Evolutionary conservation across 1,140 invertebrate species (phyloP).

Genomic region (Zaprionus lachaisei): DNA sequence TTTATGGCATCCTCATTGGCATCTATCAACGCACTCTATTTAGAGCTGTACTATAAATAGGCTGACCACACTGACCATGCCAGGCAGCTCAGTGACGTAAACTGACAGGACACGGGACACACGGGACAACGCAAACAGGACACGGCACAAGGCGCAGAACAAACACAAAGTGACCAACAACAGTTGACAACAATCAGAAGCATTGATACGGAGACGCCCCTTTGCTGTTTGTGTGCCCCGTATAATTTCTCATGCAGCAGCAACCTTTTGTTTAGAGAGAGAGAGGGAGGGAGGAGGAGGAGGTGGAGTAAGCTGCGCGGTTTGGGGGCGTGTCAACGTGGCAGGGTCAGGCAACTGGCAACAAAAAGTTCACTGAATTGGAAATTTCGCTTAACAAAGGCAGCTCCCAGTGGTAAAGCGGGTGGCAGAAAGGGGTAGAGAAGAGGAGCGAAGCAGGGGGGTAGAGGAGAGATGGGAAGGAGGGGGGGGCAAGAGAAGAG

Average conservation of each 20-base stretch:
- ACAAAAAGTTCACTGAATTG: conserved; percentile 82
- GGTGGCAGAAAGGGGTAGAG: too few species aligned
- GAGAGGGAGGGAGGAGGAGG: background rate
- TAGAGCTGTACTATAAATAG: conserved; percentile 7
- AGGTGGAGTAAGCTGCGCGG: background rate
- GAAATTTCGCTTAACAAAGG: conserved; percentile 73
- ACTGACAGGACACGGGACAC: conserved; percentile 9
- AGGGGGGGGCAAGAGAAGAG: background rate
- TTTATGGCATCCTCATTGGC: conserved; percentile 11
- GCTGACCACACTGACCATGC: background rate
- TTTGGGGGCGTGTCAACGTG: conserved; percentile 11
- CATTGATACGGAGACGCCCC: background rate
- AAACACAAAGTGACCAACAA: background rate
- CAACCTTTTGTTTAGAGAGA: conserved; percentile 41
- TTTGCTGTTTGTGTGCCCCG: background rate
- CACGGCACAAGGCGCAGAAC: background rate
- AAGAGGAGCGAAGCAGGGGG: too few species aligned
- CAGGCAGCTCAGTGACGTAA: conserved; percentile 47
- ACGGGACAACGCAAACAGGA: background rate
- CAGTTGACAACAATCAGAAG: background rate
- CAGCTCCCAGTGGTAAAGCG: background rate
- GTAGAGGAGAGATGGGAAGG: too few species aligned
- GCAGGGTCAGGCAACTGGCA: conserved; percentile 44
- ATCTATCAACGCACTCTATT: conserved; percentile 3
- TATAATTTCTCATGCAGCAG: conserved; percentile 15